A percentile compares a stretch with the other conserved stretches of the same genome.
These are phyloP conservation scores for Ptychadena robeensis DNA, from an alignment of 2,797 vertebrate species.

Conservation along the genomic window DNA sequence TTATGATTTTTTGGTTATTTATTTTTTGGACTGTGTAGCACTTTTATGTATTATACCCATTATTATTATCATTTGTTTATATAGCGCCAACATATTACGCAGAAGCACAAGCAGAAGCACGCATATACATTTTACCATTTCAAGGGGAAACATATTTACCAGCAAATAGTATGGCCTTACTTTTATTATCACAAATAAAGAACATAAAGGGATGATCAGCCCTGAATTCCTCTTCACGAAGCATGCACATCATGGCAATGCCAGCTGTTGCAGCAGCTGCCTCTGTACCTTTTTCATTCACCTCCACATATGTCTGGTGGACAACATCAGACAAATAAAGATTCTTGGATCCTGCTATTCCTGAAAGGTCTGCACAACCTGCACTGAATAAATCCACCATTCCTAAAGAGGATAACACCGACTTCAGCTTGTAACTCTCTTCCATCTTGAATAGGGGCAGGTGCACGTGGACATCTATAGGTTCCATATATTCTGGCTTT, in stretches of 20 bases:
- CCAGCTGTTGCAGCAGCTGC: conserved; percentile 85
- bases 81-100: too few relatives aligned
- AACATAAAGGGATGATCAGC: conserved; percentile 93
- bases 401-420: conserved; percentile 79
- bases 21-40: too few relatives aligned
- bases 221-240: conserved; percentile 77
- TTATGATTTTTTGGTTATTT: too few relatives aligned
- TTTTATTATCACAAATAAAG: conserved; percentile 86
- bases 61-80: too few relatives aligned
- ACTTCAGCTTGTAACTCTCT: conserved; percentile 81
- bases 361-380: conserved; percentile 83
- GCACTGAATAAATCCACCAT: conserved; percentile 80
- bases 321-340: conserved; percentile 86
- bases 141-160: conserved; percentile 83
- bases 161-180: conserved; percentile 84
- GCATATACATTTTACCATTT: background rate
- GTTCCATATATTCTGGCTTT: conserved; percentile 72
- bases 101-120: background rate
- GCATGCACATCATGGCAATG: conserved; percentile 65
- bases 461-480: conserved; percentile 73
- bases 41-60: too few relatives aligned
- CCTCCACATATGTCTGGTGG: conserved; percentile 92
- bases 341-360: conserved; percentile 79
- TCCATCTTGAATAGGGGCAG: conserved; percentile 92
- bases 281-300: conserved; percentile 95